Evolutionary conservation across 2,888 invertebrate genomes (phyloP), one percentile per base, ranked within the genome.

Genomic region (Heliconius charithonia): DNA sequence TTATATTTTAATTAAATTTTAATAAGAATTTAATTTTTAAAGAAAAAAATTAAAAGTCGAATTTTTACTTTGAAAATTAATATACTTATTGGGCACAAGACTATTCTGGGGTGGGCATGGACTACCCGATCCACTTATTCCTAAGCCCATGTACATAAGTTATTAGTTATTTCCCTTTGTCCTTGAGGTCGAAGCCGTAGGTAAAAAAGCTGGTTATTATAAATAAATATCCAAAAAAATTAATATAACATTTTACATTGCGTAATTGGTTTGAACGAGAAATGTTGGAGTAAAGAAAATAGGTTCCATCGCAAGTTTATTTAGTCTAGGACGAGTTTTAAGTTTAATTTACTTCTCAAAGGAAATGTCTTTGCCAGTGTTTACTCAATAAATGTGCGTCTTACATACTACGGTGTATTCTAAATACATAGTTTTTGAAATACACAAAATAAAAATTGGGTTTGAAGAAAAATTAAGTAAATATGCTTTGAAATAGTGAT

Each of bases 221-320:
- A 51, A 51, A 51, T 51, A 51, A 51, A 51, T 51, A 19, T 51
- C 7, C 3, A 51, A 7, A 16, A 16, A 45, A n/a, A 10, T 7
- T 3, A n/a, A 59, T 59, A 59, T n/a, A n/a, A 67, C 73, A 27
- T 22, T 62, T 74, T 59, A 59, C 29, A 67, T 59, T 66, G 6
- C 10, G 65, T 65, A 78, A 67, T 56, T 66, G 75, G 76, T 80
- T 76, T 45, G 29, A 45, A 19, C 41, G 59, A 76, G 76, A 66
- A 71, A 76, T 72, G 65, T 65, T 72, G 27, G 37, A 76, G 72
- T 66, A 25, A 72, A 25, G 77, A 51, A 67, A 74, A 66, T 74
- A 74, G 73, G 74, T 56, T 69, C 73, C 66, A 67, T 67, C 73
- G 62, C 41, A 37, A 51, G 25, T 65, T 77, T 70, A 72, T 65